These are phyloP conservation scores for Myotis vivesi DNA, from an alignment of 2,797 vertebrate species.

Conservation along the genomic window DNA sequence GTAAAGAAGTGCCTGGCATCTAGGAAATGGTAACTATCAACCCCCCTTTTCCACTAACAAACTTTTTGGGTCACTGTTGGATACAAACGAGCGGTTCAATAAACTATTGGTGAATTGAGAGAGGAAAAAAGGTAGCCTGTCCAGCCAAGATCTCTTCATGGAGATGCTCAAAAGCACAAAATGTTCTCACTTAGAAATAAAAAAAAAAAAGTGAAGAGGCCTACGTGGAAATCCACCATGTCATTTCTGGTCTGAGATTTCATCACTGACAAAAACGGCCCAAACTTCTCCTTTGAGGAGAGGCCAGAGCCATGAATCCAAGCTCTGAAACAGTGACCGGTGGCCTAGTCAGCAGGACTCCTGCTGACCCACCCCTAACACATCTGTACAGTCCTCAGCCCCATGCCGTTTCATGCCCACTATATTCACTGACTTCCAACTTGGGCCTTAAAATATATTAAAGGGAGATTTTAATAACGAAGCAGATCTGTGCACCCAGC, in stretches of 20 bases:
- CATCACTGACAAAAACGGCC: not conserved
- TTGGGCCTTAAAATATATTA: constrained; percentile 27
- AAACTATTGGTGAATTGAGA: not conserved
- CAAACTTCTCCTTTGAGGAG: not conserved
- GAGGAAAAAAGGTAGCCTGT: not conserved
- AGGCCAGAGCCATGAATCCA: not conserved
- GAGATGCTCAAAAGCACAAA: not conserved
- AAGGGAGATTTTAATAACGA: constrained; percentile 54
- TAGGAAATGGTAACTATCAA: not conserved
- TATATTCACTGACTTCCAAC: constrained; percentile 37
- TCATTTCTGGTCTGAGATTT: not conserved
- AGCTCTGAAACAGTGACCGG: not conserved
- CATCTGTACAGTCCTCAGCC: not conserved
- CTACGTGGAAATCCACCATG: not conserved
- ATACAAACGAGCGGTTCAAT: not conserved
- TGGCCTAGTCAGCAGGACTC: not conserved
- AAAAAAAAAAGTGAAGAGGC: not conserved
- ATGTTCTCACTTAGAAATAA: not conserved
- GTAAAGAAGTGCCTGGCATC: not conserved
- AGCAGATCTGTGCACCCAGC: not conserved
- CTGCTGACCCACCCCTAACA: not conserved
- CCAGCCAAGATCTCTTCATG: not conserved
- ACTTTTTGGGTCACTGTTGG: not conserved
- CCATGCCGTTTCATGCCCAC: constrained; percentile 23
- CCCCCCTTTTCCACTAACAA: not conserved